These are phyloP conservation scores for Eremobia ochroleuca DNA, from an alignment of 2,888 invertebrate species.

Conservation along the genomic window DNA sequence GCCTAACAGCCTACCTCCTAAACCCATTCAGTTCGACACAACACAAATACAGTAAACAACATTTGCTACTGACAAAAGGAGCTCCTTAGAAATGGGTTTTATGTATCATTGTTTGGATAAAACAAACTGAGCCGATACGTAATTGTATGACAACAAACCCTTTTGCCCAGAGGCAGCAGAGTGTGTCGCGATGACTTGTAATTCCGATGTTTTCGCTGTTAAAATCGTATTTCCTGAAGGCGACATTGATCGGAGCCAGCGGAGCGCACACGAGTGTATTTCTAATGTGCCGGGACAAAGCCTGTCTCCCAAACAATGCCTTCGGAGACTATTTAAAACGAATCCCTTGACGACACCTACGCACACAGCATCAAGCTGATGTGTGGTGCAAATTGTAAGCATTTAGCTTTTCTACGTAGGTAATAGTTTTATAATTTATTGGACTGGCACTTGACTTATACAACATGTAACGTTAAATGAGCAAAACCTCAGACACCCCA, in stretches of 20 bases:
- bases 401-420: not conserved
- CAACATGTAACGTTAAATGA: no score
- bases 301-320: slow-evolving; percentile 82
- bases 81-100: slow-evolving; percentile 73
- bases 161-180: slow-evolving; percentile 88
- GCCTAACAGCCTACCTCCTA: slow-evolving; percentile 38
- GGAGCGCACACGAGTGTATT: slow-evolving; percentile 85
- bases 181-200: slow-evolving; percentile 88
- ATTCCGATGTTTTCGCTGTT: slow-evolving; percentile 90
- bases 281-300: slow-evolving; percentile 82
- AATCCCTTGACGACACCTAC: slow-evolving; percentile 86
- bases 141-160: slow-evolving; percentile 86
- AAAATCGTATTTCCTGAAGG: slow-evolving; percentile 90
- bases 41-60: slow-evolving; percentile 56
- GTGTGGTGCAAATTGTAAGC: slow-evolving; percentile 70
- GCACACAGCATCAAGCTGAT: slow-evolving; percentile 71
- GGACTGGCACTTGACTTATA: not conserved
- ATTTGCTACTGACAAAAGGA: slow-evolving; percentile 64
- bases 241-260: slow-evolving; percentile 84
- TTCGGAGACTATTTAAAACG: slow-evolving; percentile 86
- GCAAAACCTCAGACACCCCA: no score
- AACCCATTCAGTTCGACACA: slow-evolving; percentile 60
- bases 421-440: not conserved
- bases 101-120: slow-evolving; percentile 81
- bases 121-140: slow-evolving; percentile 82